Base-by-base conservation (phyloP, 2,797 vertebrate genomes). In the Silurus aristotelis region DNA sequence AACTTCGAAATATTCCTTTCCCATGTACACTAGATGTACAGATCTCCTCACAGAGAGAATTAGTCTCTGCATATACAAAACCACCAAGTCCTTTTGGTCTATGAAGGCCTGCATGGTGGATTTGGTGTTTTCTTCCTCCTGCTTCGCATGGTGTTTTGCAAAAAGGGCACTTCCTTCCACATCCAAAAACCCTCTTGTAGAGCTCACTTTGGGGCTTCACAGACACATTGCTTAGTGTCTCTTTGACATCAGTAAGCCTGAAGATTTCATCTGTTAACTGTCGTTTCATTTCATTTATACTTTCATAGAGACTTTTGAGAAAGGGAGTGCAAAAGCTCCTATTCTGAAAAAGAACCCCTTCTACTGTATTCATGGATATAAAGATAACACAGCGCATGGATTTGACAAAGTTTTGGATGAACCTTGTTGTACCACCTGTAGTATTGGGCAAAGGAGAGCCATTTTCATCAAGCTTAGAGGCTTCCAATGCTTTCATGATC, bases 121-220 rank as follows among this genome's bases (percentile, higher is more conserved):
- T 14, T 4, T 0, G 5, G 52, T 95, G 94, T 0, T 0, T 38
- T 0, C 15, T 10, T 43, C 84, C 93, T 86, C 72, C 92, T 25
- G 90, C 91, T 2, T 94, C 93, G 92, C 94, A 94, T 0, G 93
- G 90, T 0, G 67, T 84, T 48, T 0, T 20, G 31, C 94, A 95
- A 78, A 95, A 95, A 0, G 94, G 94, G 88, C 94, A 95, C 86
- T 88, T 91, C 83, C 91, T 82, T 7, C 93, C 92, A 91, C 94
- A 94, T 67, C 93, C 94, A 85, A 93, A 86, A 43, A 94, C 13
- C 46, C 6, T 80, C 1, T 9, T 89, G 60, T 93, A 94, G 52
- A 95, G 89, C 55, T 88, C 92, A 13, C 91, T 7, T 71, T 95
- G 88, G 0, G 94, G 94, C 0, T 92, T 87, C 17, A 89, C 22